These are phyloP conservation scores for Pleuronectes platessa DNA, from an alignment of 2,113 vertebrate genomes.

Conservation along the genomic window DNA sequence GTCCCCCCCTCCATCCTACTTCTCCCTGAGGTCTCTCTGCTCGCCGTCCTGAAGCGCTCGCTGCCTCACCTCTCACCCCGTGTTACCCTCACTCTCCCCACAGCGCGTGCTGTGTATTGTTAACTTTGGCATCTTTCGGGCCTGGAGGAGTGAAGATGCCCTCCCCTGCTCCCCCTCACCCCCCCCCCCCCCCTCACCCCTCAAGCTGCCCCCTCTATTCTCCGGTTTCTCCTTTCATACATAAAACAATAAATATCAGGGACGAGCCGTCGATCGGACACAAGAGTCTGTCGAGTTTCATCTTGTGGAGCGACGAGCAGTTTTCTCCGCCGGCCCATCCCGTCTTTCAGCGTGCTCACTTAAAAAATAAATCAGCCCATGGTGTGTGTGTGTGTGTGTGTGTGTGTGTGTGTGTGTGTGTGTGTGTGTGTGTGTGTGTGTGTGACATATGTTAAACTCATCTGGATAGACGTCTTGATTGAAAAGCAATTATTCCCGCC, in stretches of 20 bases:
- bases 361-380: conserved; percentile 31
- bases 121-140: conserved; percentile 66
- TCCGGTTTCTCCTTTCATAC: too few species aligned
- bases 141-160: conserved; percentile 34
- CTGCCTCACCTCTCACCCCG: conserved; percentile 57
- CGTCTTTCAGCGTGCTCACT: conserved; percentile 16
- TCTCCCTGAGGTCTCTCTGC: conserved; percentile 46
- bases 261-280: conserved; percentile 39
- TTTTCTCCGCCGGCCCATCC: not conserved
- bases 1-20: not conserved
- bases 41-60: conserved; percentile 41
- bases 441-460: conserved; percentile 57
- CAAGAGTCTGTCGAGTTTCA: conserved; percentile 6
- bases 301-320: conserved; percentile 5
- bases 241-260: conserved; percentile 9
- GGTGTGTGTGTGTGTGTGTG: not conserved
- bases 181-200: too few species aligned
- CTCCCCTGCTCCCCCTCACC: not conserved
- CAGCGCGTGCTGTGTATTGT: conserved; percentile 64
- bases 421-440: conserved; percentile 6
- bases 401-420: conserved; percentile 14
- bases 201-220: not conserved
- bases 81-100: conserved; percentile 48
- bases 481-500: conserved; percentile 55
- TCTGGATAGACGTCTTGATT: conserved; percentile 48